phyloP scores from a whole-genome alignment of 2,888 invertebrate species.

The Andrena minutula region DNA sequence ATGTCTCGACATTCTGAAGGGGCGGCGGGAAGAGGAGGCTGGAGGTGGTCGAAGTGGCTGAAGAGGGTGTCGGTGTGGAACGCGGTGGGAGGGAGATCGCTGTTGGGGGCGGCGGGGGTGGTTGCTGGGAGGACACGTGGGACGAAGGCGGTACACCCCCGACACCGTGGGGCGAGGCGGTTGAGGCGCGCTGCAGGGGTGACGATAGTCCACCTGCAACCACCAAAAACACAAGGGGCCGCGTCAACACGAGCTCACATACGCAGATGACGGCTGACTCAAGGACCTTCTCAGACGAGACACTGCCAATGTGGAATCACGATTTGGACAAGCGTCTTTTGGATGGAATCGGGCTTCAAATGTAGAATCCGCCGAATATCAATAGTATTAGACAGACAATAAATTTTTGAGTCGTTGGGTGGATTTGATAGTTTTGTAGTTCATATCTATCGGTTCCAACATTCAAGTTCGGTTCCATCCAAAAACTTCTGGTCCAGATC shows the following conservation, averaged over 20 bases:
- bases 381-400: not conserved
- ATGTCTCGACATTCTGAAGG: slow-evolving; percentile 89
- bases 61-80: slow-evolving; percentile 83
- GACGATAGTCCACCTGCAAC: slow-evolving; percentile 85
- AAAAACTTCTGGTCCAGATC: not conserved
- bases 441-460: not conserved
- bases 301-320: not conserved
- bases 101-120: slow-evolving; percentile 72
- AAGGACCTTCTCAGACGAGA: slow-evolving; percentile 39
- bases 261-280: slow-evolving; percentile 50
- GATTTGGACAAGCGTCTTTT: not conserved
- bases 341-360: not conserved
- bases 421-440: not conserved
- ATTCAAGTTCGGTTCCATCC: not conserved
- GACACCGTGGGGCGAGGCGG: slow-evolving; percentile 84
- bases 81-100: slow-evolving; percentile 79
- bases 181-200: slow-evolving; percentile 85
- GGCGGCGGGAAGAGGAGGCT: slow-evolving; percentile 86
- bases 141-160: slow-evolving; percentile 80
- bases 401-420: not conserved
- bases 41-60: slow-evolving; percentile 83
- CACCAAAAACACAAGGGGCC: slow-evolving; percentile 83
- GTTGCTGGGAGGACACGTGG: slow-evolving; percentile 81
- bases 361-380: not conserved
- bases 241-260: slow-evolving; percentile 76